Percentiles rank a stretch among this genome's conserved stretches.
phyloP scores from a whole-genome alignment of 2,113 vertebrate genomes.

The Paramisgurnus dabryanus region DNA sequence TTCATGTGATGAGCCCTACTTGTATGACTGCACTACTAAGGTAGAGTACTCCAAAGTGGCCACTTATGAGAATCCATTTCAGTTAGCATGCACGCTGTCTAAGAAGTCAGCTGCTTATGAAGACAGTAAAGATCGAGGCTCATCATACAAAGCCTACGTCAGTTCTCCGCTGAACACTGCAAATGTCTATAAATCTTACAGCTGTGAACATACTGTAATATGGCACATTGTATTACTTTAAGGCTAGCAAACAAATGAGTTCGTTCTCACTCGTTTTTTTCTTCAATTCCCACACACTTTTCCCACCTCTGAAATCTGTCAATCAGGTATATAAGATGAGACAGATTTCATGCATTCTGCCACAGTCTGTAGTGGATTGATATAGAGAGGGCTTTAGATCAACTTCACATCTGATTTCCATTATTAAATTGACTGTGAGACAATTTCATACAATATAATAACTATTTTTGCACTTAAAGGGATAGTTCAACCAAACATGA shows the following conservation, averaged over 20 bases:
- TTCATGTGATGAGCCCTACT: neutral
- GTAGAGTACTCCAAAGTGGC: neutral
- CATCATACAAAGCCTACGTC: neutral
- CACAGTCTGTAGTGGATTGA: neutral
- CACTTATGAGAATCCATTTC: neutral
- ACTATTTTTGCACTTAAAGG: too few species aligned
- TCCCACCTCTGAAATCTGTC: constrained; percentile 2
- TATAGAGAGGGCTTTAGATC: neutral
- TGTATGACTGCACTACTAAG: neutral
- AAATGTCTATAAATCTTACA: neutral
- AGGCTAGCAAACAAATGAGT: neutral
- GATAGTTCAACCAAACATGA: too few species aligned
- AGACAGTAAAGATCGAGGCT: neutral
- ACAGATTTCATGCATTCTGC: neutral
- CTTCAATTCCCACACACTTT: neutral
- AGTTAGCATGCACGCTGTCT: neutral
- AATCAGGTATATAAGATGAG: constrained; percentile 16
- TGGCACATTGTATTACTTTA: neutral
- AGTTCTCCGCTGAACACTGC: neutral
- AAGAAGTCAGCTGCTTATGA: neutral
- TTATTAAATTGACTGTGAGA: neutral
- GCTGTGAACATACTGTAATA: neutral
- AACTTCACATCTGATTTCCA: neutral
- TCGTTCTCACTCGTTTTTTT: neutral
- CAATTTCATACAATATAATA: neutral